Evolutionary conservation across 2,888 invertebrate species (phyloP).

Genomic region (Nysson spinosus): DNA sequence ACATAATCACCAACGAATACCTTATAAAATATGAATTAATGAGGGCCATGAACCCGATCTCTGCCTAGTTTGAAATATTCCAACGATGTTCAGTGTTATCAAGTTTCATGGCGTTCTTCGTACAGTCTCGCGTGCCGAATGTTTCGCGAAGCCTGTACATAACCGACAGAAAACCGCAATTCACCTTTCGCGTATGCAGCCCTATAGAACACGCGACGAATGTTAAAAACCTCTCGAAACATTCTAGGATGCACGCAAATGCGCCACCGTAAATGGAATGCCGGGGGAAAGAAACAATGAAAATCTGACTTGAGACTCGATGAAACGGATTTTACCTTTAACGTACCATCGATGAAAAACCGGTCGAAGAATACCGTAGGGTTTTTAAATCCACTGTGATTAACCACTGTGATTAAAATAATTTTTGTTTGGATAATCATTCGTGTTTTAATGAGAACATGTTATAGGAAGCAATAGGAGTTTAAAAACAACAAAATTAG

Average conservation of each 20-base stretch:
- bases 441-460: too few relatives aligned
- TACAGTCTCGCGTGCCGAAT: constrained; percentile 33
- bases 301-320: constrained; percentile 18
- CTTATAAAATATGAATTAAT: too few relatives aligned
- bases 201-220: constrained; percentile 48
- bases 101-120: not conserved
- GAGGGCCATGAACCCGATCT: too few relatives aligned
- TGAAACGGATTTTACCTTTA: constrained; percentile 1
- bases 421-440: too few relatives aligned
- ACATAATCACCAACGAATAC: too few relatives aligned
- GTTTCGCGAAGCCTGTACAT: constrained; percentile 39
- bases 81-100: constrained; percentile 16
- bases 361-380: not conserved
- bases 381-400: too few relatives aligned
- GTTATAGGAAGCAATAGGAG: too few relatives aligned
- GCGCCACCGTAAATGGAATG: constrained; percentile 5
- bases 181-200: constrained; percentile 25
- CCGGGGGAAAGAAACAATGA: constrained; percentile 6
- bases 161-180: constrained; percentile 33
- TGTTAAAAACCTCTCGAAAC: constrained; percentile 47
- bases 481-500: too few relatives aligned
- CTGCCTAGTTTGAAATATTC: constrained; percentile 23
- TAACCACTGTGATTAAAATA: too few relatives aligned
- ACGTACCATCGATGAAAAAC: not conserved
- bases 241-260: constrained; percentile 34